Conservation (phyloP, 1,140 invertebrate genomes). For the Drosophila elegans region DNA sequence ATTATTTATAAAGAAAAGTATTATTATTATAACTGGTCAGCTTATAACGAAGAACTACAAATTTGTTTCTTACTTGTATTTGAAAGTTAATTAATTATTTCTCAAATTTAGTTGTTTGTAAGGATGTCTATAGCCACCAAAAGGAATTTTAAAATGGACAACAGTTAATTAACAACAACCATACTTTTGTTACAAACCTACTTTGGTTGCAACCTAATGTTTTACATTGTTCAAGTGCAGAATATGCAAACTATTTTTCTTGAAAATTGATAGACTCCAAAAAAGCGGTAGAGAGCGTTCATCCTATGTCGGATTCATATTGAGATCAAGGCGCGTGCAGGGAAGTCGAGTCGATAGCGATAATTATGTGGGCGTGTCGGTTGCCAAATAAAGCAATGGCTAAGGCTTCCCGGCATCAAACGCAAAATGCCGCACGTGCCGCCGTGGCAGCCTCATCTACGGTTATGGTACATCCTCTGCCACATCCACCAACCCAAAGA, state of each 20-base stretch:
- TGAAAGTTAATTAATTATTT: too few relatives aligned
- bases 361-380: slow-evolving; percentile 76
- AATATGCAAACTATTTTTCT: not conserved
- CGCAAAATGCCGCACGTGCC: slow-evolving; percentile 72
- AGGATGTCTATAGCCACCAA: too few relatives aligned
- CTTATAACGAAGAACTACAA: too few relatives aligned
- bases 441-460: slow-evolving; percentile 12
- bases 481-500: not conserved
- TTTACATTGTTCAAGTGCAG: not conserved
- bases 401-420: slow-evolving; percentile 54
- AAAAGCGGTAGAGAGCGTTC: slow-evolving; percentile 1
- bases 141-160: too few relatives aligned
- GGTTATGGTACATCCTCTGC: slow-evolving; percentile 8
- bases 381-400: slow-evolving; percentile 37
- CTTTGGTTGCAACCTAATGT: too few relatives aligned
- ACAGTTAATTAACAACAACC: too few relatives aligned
- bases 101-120: too few relatives aligned
- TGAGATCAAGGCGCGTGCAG: slow-evolving; percentile 33
- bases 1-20: too few relatives aligned
- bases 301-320: not conserved
- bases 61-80: too few relatives aligned
- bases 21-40: too few relatives aligned
- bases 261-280: not conserved
- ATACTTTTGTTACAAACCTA: too few relatives aligned
- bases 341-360: slow-evolving; percentile 55